A percentile compares a stretch with the other conserved stretches of the same genome.
Conservation (phyloP, 2,888 invertebrate genomes). For the Melanophora roralis region DNA sequence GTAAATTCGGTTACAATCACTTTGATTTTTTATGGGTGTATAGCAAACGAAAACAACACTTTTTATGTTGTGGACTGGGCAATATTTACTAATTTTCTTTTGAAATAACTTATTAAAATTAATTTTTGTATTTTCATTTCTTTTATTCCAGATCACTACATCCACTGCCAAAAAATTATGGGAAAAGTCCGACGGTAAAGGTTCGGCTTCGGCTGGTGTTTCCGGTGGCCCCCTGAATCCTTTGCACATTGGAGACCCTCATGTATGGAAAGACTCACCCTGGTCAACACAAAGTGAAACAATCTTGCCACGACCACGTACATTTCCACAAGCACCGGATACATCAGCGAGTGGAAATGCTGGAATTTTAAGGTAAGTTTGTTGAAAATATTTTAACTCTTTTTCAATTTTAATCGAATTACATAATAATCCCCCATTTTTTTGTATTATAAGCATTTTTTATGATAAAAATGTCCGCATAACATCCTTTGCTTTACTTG, state of each 20-base stretch:
- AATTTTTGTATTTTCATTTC: neutral
- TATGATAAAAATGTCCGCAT: too few species aligned
- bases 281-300: constrained; percentile 94
- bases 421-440: too few species aligned
- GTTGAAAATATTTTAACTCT: too few species aligned
- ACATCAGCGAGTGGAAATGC: constrained; percentile 78
- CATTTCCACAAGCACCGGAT: constrained; percentile 81
- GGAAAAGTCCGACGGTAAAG: constrained; percentile 90
- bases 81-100: neutral
- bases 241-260: constrained; percentile 82
- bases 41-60: neutral
- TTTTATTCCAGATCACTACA: constrained; percentile 87
- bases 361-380: constrained; percentile 75
- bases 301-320: constrained; percentile 85
- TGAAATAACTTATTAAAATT: neutral
- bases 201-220: constrained; percentile 78
- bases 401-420: too few species aligned
- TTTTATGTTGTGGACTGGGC: neutral
- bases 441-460: too few species aligned
- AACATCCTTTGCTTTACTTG: too few species aligned
- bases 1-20: too few species aligned
- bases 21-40: neutral
- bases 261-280: constrained; percentile 94
- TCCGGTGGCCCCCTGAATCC: constrained; percentile 85
- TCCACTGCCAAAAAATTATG: constrained; percentile 95